Conservation (phyloP, 2,888 invertebrate genomes). For the Microctonus aethiopoides region DNA sequence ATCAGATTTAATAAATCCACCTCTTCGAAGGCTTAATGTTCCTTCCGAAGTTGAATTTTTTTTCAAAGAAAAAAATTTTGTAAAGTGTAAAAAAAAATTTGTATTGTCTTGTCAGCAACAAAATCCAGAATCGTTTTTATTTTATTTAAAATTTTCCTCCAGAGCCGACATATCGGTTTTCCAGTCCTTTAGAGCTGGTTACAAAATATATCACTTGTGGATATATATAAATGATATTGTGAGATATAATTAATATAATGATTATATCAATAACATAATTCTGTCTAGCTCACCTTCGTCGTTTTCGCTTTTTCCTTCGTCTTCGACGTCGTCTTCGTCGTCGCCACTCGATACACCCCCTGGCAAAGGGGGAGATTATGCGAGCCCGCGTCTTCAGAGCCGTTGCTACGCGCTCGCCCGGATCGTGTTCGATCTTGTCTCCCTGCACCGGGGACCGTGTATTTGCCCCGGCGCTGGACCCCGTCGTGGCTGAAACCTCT, state of each 20-base stretch:
- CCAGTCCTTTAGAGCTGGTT: too few relatives aligned
- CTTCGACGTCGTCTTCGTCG: constrained; percentile 64
- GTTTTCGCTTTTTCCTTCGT: constrained; percentile 66
- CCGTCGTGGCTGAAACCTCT: constrained; percentile 61
- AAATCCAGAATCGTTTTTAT: too few relatives aligned
- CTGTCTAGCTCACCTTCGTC: constrained; percentile 56
- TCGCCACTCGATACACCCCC: constrained; percentile 60
- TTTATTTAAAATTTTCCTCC: too few relatives aligned
- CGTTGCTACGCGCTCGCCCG: constrained; percentile 60
- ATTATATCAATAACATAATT: background rate
- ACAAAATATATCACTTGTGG: too few relatives aligned
- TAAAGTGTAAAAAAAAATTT: too few relatives aligned
- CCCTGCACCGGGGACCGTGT: constrained; percentile 66
- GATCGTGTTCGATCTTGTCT: constrained; percentile 48
- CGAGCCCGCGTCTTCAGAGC: constrained; percentile 62
- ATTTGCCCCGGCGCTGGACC: constrained; percentile 64
- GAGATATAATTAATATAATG: background rate
- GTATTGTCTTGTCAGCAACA: too few relatives aligned
- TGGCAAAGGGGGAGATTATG: constrained; percentile 58
- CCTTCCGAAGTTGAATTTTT: too few relatives aligned
- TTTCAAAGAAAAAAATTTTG: too few relatives aligned
- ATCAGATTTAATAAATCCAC: too few relatives aligned
- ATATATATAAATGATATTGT: background rate
- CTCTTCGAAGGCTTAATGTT: too few relatives aligned
- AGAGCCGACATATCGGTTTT: too few relatives aligned